Evolutionary conservation across 2,113 vertebrate genomes (phyloP), one percentile per base, ranked within the genome.

Genomic region (Notothenia coriiceps): DNA sequence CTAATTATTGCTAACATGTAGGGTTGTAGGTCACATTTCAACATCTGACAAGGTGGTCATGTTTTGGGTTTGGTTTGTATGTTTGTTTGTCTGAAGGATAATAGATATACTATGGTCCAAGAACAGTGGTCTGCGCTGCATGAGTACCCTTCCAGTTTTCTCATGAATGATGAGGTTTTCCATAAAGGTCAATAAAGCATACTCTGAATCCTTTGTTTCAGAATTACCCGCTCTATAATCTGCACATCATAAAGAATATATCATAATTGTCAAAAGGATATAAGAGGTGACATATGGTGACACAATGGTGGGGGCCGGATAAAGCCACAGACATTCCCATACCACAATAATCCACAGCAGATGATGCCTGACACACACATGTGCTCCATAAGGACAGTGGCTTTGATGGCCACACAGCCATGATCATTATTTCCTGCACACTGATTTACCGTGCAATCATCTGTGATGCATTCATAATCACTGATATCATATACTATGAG

Each of bases 321-420:
- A 46, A 83, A 81, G 60, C 61, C 83, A 52, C 83, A 90, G 87
- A 90, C 83, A 89, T 89, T 91, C 90, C 82, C 77, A 92, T 85
- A 92, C 85, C 85, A 72, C 76, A 79, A 67, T 92, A 93, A 92
- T 91, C 77, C 77, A 64, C 67, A 89, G 86, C 94, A 94, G 89
- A 92, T 87, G 79, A 88, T 57, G 71, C 46, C 83, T 87, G 87
- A 88, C 88, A 79, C 89, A 89, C 84, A 93, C 46, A 77, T 89
- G 82, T 63, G 77, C 62, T 75, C 71, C 76, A 82, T 61, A 64
- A 86, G 70, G 83, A 87, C 72, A 72, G 56, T 74, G 71, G 70
- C 92, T 91, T 88, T 90, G 85, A 92, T 86, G 88, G 74, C 71
- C 74, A 62, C 79, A 64, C 55, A 76, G 52, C 67, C 65, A 74